Evolutionary conservation across 2,113 vertebrate genomes (phyloP), one percentile per base, ranked within the genome.

Genomic region (Ammodytes dubius): DNA sequence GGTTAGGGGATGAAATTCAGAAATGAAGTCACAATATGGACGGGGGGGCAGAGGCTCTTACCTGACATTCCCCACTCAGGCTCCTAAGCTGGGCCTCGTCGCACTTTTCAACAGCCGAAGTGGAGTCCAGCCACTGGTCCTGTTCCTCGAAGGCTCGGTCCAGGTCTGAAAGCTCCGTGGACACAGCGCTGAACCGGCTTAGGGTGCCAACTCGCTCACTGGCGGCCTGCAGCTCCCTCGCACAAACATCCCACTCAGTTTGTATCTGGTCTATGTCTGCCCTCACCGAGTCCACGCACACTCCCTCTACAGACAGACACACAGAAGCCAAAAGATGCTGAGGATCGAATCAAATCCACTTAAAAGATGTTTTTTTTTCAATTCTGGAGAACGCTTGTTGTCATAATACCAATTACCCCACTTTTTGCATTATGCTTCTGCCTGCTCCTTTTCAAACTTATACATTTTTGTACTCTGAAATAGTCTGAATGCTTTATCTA

Each of bases 1-100:
- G 35, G 8, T 47, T 40, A 27, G 8, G 11, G 37, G 70, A 27
- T 43, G 46, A 78, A 47, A 63, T 49, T 64, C 11, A 14, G 43
- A 19, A 61, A 58, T 27, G 43, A 60, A 71, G 37, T 81, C 27
- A 79, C 53, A 66, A 45, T 60, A n/a, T 2, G 12, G 13, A 78
- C 1, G 4, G 14, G 56, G 56, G 27, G 17, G 45, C 10, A 0
- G 6, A 27, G 68, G 79, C 75, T 39, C 47, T 92, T 88, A 99
- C 98, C 97, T 96, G 95, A 88, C 95, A 97, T 19, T 95, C 92
- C 4, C 95, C 94, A 7, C 92, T 93, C 71, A 95, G 64, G 35
- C 72, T 69, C 19, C 76, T 83, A 40, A 96, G 88, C 47, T 93
- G 57, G 2, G 90, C 65, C 40, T 90, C 74, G 3, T 89, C 82